Evolutionary conservation across 2,113 vertebrate species (phyloP).

Genomic region (Lanius collurio): DNA sequence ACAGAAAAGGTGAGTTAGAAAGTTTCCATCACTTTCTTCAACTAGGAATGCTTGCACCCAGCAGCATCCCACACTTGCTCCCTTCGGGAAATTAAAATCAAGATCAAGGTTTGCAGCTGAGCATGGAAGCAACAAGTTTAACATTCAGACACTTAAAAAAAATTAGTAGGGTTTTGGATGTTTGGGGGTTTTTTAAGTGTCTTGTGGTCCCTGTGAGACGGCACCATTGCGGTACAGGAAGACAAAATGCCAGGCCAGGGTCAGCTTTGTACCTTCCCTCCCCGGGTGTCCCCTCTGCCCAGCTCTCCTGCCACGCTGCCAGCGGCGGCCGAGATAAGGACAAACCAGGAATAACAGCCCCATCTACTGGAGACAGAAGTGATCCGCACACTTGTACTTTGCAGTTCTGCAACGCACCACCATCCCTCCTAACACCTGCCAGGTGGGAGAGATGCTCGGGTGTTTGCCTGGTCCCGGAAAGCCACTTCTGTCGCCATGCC

Average conservation of each 20-base stretch:
- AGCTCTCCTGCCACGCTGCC: fast-evolving
- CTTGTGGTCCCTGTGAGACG: background rate
- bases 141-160: fast-evolving
- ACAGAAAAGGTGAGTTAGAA: background rate
- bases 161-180: fast-evolving
- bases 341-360: background rate
- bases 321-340: fast-evolving
- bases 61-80: background rate
- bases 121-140: background rate
- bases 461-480: background rate
- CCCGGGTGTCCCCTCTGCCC: background rate
- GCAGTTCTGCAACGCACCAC: fast-evolving
- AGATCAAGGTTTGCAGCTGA: background rate
- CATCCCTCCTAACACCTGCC: background rate
- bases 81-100: background rate
- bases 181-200: background rate
- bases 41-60: background rate
- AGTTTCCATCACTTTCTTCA: background rate
- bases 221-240: background rate
- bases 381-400: fast-evolving
- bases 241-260: fast-evolving
- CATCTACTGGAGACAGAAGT: background rate
- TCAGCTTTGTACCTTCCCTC: background rate
- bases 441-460: fast-evolving
- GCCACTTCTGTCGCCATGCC: background rate